Evolutionary conservation across 2,113 vertebrate genomes (phyloP).

Genomic region (Motacilla alba): DNA sequence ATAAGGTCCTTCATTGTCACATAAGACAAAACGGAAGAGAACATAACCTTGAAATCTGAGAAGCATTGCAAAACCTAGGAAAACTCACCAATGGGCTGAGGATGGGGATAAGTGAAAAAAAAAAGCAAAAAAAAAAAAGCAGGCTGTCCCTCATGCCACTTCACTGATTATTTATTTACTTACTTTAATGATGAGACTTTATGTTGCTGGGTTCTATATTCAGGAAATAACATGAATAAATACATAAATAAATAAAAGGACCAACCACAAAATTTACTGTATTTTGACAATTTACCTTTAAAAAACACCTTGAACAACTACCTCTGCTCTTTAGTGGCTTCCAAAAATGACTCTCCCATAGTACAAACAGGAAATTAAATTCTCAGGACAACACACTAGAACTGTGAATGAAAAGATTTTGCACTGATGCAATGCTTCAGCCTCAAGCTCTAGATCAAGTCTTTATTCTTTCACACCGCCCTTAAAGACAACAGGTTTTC

Average conservation of each 20-base stretch:
- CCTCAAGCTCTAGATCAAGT: not conserved
- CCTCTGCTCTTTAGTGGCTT: not conserved
- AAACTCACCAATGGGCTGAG: not conserved
- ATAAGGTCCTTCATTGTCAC: not conserved
- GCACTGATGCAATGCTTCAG: not conserved
- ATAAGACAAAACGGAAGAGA: not conserved
- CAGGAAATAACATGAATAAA: not conserved
- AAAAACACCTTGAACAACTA: not conserved
- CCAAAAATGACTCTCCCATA: slow-evolving; percentile 16
- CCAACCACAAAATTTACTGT: not conserved
- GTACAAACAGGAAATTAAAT: slow-evolving; percentile 42
- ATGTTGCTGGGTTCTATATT: not conserved
- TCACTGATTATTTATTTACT: not conserved
- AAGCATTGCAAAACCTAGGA: not conserved
- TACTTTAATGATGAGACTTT: not conserved
- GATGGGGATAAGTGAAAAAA: not conserved
- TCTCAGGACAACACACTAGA: slow-evolving; percentile 15
- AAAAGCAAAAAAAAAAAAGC: not conserved
- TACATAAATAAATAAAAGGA: not conserved
- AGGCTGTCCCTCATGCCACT: not conserved
- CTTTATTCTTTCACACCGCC: not conserved
- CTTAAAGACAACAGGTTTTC: not conserved
- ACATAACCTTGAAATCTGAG: not conserved
- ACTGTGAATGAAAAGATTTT: slow-evolving; percentile 7
- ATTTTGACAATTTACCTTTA: not conserved